Conservation (phyloP, 2,113 vertebrate species). For the Calyptomena viridis region DNA sequence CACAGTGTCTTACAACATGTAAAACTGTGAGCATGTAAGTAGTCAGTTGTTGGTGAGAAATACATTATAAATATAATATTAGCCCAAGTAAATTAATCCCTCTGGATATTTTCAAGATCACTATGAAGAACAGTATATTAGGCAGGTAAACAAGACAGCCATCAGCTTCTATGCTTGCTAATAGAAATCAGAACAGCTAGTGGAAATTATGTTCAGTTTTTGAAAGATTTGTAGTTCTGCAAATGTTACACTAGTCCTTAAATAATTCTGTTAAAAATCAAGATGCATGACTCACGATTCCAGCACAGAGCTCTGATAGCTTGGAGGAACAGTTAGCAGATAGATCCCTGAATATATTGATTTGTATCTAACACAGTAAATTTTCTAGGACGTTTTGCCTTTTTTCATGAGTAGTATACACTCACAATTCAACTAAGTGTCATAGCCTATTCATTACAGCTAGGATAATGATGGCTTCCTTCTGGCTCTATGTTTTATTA, state of each 20-base stretch:
- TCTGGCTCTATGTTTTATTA: not conserved
- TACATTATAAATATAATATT: not conserved
- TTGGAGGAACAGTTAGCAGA: not conserved
- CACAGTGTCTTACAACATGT: not conserved
- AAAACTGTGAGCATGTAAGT: not conserved
- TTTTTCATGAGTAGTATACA: not conserved
- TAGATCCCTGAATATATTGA: not conserved
- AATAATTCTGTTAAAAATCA: not conserved
- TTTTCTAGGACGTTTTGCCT: not conserved
- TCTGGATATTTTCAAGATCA: not conserved
- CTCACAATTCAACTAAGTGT: not conserved
- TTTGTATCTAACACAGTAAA: not conserved
- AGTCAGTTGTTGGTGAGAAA: not conserved
- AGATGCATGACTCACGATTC: not conserved
- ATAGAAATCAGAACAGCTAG: not conserved
- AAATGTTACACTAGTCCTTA: not conserved
- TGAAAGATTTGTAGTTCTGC: not conserved
- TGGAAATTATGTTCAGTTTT: not conserved
- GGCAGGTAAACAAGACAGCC: not conserved
- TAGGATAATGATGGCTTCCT: not conserved
- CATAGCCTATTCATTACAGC: not conserved
- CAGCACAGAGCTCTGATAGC: not conserved
- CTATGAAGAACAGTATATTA: not conserved
- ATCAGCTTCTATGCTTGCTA: not conserved
- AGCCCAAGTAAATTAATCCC: not conserved